A percentile compares a stretch with the other conserved stretches of the same genome.
Conservation (phyloP, 2,113 vertebrate genomes). For the Ciconia boyciana region DNA sequence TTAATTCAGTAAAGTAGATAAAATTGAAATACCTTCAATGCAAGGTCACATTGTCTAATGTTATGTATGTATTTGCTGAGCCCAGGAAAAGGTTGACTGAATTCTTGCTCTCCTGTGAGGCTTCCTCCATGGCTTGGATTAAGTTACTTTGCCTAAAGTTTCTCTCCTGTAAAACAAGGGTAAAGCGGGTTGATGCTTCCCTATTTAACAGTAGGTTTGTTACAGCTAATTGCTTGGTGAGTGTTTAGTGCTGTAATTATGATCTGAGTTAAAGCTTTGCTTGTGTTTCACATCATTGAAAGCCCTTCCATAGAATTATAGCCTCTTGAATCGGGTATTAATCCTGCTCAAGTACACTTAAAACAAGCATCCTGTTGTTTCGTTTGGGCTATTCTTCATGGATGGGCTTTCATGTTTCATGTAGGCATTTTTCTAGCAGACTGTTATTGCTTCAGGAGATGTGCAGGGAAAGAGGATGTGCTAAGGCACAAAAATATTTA, state of each 20-base stretch:
- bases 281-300: constrained; percentile 53
- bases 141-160: neutral
- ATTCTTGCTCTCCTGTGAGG: neutral
- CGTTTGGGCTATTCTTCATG: neutral
- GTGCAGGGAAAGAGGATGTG: neutral
- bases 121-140: neutral
- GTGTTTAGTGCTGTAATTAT: constrained; percentile 36
- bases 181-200: neutral
- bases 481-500: neutral
- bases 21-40: neutral
- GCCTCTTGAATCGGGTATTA: constrained; percentile 8
- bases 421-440: neutral
- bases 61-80: neutral
- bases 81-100: neutral
- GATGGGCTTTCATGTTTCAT: neutral
- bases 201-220: constrained; percentile 13
- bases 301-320: constrained; percentile 30
- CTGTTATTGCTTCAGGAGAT: neutral
- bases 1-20: neutral
- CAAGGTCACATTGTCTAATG: neutral
- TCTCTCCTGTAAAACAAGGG: neutral
- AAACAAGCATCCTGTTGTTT: neutral
- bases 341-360: constrained; percentile 41
- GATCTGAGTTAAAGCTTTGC: constrained; percentile 47
- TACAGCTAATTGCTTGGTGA: constrained; percentile 44